Conservation (phyloP, 1,140 invertebrate species). For the Samia ricini region DNA sequence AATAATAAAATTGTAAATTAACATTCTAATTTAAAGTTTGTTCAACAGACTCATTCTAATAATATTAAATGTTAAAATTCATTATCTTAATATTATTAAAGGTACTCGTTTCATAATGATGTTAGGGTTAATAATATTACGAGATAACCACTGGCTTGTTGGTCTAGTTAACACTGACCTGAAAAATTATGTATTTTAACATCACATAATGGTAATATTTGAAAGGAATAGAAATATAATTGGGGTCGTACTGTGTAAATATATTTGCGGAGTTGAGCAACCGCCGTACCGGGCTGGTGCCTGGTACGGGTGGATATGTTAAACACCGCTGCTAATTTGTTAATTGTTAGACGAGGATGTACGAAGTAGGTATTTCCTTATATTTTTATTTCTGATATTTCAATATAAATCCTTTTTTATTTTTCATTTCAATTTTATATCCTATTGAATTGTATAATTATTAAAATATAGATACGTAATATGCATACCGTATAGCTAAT, state of each 20-base stretch:
- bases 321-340: conserved; percentile 24
- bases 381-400: too few relatives aligned
- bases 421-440: too few relatives aligned
- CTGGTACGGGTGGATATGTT: conserved; percentile 14
- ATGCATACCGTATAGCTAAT: too few relatives aligned
- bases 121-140: background rate
- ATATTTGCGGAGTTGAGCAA: conserved; percentile 19
- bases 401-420: too few relatives aligned
- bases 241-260: conserved; percentile 14
- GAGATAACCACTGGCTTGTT: background rate
- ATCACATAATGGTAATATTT: background rate
- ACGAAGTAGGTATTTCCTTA: conserved; percentile 3
- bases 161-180: background rate
- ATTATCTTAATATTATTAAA: background rate
- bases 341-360: conserved; percentile 16
- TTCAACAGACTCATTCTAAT: background rate
- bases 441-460: too few relatives aligned
- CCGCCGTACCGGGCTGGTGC: too few relatives aligned
- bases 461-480: too few relatives aligned
- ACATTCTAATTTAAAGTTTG: background rate
- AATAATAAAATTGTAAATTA: background rate
- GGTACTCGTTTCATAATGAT: background rate
- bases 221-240: background rate
- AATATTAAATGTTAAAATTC: background rate
- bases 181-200: background rate